Percentiles rank a stretch among this genome's conserved stretches.
Conservation (phyloP, 2,797 vertebrate species). For the Cossypha dichroa region DNA sequence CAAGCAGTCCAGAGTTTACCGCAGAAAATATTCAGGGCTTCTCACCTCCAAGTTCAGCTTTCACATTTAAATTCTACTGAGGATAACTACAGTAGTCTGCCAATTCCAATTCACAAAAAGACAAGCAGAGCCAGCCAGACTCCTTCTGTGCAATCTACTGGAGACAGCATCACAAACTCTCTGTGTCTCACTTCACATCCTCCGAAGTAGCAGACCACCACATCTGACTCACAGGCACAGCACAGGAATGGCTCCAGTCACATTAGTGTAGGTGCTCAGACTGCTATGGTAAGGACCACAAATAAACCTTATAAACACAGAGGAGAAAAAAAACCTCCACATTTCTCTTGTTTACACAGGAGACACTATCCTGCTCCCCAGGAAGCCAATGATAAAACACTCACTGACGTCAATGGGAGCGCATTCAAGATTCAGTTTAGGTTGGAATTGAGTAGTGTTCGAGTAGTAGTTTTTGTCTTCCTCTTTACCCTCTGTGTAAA, state of each 20-base stretch:
- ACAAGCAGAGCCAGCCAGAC: slow-evolving; percentile 4
- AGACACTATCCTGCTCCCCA: neutral
- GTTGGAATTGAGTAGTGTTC: slow-evolving; percentile 12
- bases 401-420: slow-evolving; percentile 45
- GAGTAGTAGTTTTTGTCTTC: slow-evolving; percentile 36
- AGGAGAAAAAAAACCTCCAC: neutral
- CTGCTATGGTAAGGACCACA: neutral
- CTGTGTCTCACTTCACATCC: neutral
- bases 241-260: neutral
- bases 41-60: slow-evolving; percentile 47
- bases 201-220: neutral
- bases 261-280: neutral
- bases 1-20: neutral
- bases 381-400: slow-evolving; percentile 12
- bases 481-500: slow-evolving; percentile 8
- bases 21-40: neutral
- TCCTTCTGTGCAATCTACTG: slow-evolving; percentile 25
- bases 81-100: slow-evolving; percentile 9
- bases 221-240: neutral
- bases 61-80: slow-evolving; percentile 38
- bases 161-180: neutral
- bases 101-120: neutral
- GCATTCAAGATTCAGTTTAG: slow-evolving; percentile 14
- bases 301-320: neutral
- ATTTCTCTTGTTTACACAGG: neutral